Evolutionary conservation across 2,888 invertebrate genomes (phyloP), one percentile per base, ranked within the genome.

Genomic region (Melanargia galathea): DNA sequence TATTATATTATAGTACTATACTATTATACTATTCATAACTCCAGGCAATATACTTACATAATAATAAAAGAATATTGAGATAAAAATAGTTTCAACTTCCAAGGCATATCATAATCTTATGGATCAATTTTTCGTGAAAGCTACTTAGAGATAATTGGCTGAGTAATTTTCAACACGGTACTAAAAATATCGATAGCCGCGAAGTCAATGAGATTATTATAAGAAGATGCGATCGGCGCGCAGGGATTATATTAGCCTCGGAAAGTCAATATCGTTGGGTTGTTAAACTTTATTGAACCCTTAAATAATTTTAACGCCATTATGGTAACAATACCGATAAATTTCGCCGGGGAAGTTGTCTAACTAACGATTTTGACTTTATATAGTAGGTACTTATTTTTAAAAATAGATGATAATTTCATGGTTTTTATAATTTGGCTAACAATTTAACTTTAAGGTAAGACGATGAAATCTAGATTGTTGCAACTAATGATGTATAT

Each of bases 241-340:
- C 71, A 76, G 71, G 76, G 79, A 83, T 82, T 78, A 80, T 81
- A 83, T 86, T 84, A 87, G 81, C 82, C 83, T 79, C 75, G 75
- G 70, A 76, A 79, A 81, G 81, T 84, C 84, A 84, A 83, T 85
- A 83, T 79, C 78, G 78, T 68, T 40, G 72, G 78, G 82, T 77
- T 82, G 76, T 89, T 84, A 86, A 86, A 86, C 77, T 88, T 90
- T 85, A 89, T 84, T 69, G 78, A 77, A 74, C 75, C 75, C 79
- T 82, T 87, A 86, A 86, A 87, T 89, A 83, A 87, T 86, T 85
- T 85, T 81, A 83, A 80, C 83, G 74, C 80, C 81, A 78, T 84
- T 83, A 81, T 80, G 80, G 81, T 83, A 83, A 85, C 82, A 82
- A 82, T 79, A 83, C 83, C 61, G 54, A 59, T 66, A 66, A 63